Evolutionary conservation across 2,797 vertebrate genomes (phyloP).

Genomic region (Luscinia megarhynchos): DNA sequence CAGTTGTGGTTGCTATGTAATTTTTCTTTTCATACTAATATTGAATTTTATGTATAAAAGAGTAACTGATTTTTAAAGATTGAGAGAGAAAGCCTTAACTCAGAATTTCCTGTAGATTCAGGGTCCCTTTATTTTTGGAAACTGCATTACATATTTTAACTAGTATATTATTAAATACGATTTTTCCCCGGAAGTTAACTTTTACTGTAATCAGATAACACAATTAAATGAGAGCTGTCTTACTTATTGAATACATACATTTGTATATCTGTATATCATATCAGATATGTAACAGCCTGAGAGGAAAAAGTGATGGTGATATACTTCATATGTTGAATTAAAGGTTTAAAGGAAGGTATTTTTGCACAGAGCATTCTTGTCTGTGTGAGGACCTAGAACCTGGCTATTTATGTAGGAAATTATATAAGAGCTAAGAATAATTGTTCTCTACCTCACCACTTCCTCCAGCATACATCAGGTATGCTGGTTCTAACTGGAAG

Average conservation of each 20-base stretch:
- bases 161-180: not conserved
- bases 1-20: conserved; percentile 30
- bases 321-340: not conserved
- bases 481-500: not conserved
- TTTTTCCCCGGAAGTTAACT: not conserved
- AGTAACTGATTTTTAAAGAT: conserved; percentile 21
- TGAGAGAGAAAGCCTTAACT: not conserved
- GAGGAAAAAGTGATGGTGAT: not conserved
- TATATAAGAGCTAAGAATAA: not conserved
- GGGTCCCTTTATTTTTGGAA: not conserved
- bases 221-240: not conserved
- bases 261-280: not conserved
- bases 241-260: not conserved
- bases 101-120: conserved; percentile 7
- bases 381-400: not conserved
- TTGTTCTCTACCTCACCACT: not conserved
- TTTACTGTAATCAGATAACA: not conserved
- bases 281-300: not conserved
- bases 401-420: not conserved
- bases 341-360: not conserved
- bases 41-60: conserved; percentile 28
- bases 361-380: not conserved
- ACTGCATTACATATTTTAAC: not conserved
- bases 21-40: conserved; percentile 57
- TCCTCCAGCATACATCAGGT: not conserved